Evolutionary conservation across 2,888 invertebrate genomes (phyloP), one percentile per base, ranked within the genome.

Genomic region (Nomada hirtipes): DNA sequence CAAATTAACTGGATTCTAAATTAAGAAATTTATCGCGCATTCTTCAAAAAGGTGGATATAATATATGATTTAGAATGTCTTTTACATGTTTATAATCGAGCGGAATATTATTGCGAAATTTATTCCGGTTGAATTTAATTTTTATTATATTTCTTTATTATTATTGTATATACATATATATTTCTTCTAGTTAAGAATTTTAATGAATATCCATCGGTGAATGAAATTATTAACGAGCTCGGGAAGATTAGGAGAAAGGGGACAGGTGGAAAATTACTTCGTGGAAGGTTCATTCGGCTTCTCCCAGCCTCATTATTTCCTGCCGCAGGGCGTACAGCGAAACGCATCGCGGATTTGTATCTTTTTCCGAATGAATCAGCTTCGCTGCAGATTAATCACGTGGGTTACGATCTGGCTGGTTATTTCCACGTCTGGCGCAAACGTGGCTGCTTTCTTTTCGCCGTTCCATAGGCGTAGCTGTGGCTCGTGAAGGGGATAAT

Each of bases 371-470:
- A 4, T 20, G 42, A 57, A 67, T 84, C 75, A 77, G 61, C 57
- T 36, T 57, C 29, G n/a, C 29, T n/a, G 57, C 72, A 72, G 75
- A 85, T 85, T 82, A 85, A 83, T 76, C 76, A 61, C 64, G 65
- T 75, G 75, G 79, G 79, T 76, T 77, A 61, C 74, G 69, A 76
- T 74, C 72, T 71, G 79, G 68, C 57, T 13, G 69, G 61, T 85
- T 85, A 82, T 85, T 85, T 74, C 72, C 29, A 70, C 70, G 74
- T 50, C 44, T 29, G 72, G 67, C 55, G 60, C 61, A 78, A 73
- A 85, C 57, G 42, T 50, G 47, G 57, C 44, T 18, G 65, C 55
- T 55, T 72, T 63, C 60, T 57, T 60, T 55, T 47, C 53, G 2
- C 20, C 26, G 11, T 68, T 57, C 36, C 53, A 36, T n/a, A 44